phyloP scores from a whole-genome alignment of 2,797 vertebrate species.

The Tenualosa thibaudeaui region DNA sequence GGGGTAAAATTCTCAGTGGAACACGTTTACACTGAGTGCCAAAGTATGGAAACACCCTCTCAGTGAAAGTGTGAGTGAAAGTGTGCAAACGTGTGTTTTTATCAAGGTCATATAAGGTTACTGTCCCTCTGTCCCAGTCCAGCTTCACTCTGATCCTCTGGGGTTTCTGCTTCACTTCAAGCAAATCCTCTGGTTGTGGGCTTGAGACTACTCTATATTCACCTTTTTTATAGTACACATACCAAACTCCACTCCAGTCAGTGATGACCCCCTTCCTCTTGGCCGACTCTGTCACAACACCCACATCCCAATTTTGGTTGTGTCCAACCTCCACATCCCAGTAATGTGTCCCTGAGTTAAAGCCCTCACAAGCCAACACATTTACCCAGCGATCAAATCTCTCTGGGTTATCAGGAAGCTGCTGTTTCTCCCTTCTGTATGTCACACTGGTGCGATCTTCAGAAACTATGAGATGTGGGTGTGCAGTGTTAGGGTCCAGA shows the following conservation, averaged over 20 bases:
- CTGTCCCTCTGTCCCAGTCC: background rate
- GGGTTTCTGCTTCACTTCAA: background rate
- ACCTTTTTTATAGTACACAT: background rate
- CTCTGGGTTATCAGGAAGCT: slow-evolving; percentile 14
- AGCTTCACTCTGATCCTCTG: background rate
- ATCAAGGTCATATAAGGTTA: background rate
- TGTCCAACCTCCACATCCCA: slow-evolving; percentile 34
- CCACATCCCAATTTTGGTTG: background rate
- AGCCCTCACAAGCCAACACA: slow-evolving; percentile 22
- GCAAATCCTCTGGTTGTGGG: background rate
- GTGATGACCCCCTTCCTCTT: background rate
- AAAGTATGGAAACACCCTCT: no score
- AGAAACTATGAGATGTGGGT: background rate
- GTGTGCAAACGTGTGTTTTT: no score
- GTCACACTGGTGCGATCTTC: slow-evolving; percentile 24
- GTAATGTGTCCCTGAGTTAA: slow-evolving; percentile 19
- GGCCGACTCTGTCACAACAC: slow-evolving; percentile 33
- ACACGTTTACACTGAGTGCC: no score
- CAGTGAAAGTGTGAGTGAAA: no score
- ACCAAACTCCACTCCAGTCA: background rate
- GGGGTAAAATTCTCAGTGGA: no score
- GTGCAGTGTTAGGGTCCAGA: slow-evolving; percentile 23
- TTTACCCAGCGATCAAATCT: background rate
- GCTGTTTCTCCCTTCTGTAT: background rate
- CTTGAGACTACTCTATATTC: background rate